phyloP scores from a whole-genome alignment of 2,888 invertebrate species.

The Myopa tessellatipennis region DNA sequence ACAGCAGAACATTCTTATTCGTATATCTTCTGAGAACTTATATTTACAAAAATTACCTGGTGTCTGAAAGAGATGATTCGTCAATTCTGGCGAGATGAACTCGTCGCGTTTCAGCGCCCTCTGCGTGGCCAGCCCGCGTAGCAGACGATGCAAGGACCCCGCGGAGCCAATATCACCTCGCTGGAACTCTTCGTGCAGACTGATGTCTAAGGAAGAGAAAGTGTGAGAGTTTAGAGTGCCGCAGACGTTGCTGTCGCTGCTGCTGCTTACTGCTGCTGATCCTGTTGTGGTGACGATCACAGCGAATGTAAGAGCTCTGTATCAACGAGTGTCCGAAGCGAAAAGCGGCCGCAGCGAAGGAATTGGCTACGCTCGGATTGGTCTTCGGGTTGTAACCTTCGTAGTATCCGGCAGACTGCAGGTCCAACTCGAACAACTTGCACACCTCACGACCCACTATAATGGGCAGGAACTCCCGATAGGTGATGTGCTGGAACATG shows the following conservation, averaged over 20 bases:
- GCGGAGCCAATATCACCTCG: slow-evolving; percentile 80
- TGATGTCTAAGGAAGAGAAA: slow-evolving; percentile 74
- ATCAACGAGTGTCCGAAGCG: slow-evolving; percentile 89
- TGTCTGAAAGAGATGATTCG: slow-evolving; percentile 86
- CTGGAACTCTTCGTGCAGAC: slow-evolving; percentile 81
- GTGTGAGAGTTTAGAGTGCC: background rate
- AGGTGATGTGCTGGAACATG: slow-evolving; percentile 85
- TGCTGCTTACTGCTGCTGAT: slow-evolving; percentile 76
- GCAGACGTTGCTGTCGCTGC: background rate
- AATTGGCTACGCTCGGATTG: slow-evolving; percentile 81
- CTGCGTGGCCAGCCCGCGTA: slow-evolving; percentile 82
- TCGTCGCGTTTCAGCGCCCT: slow-evolving; percentile 83
- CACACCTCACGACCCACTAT: slow-evolving; percentile 81
- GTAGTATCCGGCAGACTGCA: slow-evolving; percentile 77
- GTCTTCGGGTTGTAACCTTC: slow-evolving; percentile 76
- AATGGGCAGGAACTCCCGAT: slow-evolving; percentile 84
- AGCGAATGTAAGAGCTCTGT: slow-evolving; percentile 80
- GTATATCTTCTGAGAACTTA: background rate
- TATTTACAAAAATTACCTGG: slow-evolving; percentile 58
- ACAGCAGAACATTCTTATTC: slow-evolving; percentile 3
- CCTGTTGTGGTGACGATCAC: slow-evolving; percentile 76
- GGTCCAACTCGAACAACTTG: slow-evolving; percentile 79
- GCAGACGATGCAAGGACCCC: slow-evolving; percentile 82
- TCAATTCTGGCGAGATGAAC: slow-evolving; percentile 82
- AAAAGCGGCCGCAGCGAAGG: slow-evolving; percentile 85